Evolutionary conservation across 2,113 vertebrate species (phyloP).

Genomic region (Nothobranchius kuhntae): DNA sequence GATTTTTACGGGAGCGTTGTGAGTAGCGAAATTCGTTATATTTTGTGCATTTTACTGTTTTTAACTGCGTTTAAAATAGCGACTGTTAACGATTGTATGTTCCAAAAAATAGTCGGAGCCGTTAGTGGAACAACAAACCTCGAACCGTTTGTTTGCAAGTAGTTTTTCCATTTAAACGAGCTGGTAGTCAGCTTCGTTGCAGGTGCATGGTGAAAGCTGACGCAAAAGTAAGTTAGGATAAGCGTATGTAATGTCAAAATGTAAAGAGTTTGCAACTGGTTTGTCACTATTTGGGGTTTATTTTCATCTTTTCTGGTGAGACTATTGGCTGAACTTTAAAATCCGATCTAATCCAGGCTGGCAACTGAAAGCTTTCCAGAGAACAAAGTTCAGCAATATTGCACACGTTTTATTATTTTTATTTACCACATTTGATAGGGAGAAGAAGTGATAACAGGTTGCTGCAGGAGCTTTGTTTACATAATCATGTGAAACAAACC

Average conservation of each 20-base stretch:
- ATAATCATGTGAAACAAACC: too few relatives aligned
- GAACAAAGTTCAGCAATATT: conserved; percentile 56
- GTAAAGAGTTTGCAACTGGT: too few relatives aligned
- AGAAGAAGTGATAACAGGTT: neutral
- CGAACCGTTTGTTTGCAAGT: conserved; percentile 1
- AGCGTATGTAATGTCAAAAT: too few relatives aligned
- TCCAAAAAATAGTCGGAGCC: conserved; percentile 35
- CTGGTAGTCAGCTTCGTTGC: neutral
- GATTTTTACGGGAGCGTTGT: neutral
- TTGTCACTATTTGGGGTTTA: too few relatives aligned
- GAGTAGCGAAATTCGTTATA: neutral
- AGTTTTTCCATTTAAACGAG: neutral
- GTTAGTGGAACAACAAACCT: neutral
- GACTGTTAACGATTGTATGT: neutral
- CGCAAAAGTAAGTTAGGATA: too few relatives aligned
- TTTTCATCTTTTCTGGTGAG: too few relatives aligned
- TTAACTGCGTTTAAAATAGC: neutral
- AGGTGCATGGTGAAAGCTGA: neutral
- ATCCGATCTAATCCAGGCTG: conserved; percentile 11
- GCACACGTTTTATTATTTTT: conserved; percentile 9
- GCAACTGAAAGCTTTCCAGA: conserved; percentile 24
- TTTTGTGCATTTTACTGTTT: neutral
- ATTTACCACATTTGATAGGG: conserved; percentile 9
- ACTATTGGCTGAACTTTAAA: neutral
- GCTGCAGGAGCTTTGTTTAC: too few relatives aligned